phyloP scores from a whole-genome alignment of 2,797 vertebrate genomes.

The Characodon lateralis region DNA sequence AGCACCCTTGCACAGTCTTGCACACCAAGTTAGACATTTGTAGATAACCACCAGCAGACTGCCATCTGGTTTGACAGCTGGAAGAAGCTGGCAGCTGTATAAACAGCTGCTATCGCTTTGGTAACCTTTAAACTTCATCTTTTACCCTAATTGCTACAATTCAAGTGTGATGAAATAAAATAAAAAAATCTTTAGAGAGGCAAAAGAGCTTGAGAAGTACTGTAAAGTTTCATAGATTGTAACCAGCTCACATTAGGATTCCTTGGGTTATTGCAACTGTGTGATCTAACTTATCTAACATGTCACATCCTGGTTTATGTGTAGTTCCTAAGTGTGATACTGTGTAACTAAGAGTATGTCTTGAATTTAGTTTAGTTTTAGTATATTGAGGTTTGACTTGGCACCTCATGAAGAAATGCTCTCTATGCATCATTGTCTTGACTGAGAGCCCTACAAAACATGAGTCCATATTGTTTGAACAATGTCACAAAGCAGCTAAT shows the following conservation, averaged over 20 bases:
- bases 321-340: not conserved
- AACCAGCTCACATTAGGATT: not conserved
- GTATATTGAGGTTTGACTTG: conserved; percentile 59
- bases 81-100: conserved; percentile 44
- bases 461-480: conserved; percentile 74
- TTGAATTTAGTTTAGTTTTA: conserved; percentile 8
- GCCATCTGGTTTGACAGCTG: conserved; percentile 68
- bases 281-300: not conserved
- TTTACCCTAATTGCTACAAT: conserved; percentile 5
- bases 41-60: conserved; percentile 34
- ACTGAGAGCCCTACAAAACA: conserved; percentile 51
- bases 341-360: not conserved
- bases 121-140: conserved; percentile 47
- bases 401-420: conserved; percentile 74
- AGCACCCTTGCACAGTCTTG: not conserved
- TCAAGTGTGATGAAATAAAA: conserved; percentile 8
- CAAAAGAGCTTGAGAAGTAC: not conserved
- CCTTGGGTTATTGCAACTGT: not conserved
- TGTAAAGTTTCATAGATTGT: conserved; percentile 1
- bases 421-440: conserved; percentile 56
- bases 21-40: conserved; percentile 14
- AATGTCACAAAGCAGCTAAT: conserved; percentile 63
- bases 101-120: conserved; percentile 39
- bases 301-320: not conserved
- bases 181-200: not conserved